Conservation (phyloP, 1,140 invertebrate species). For the Eumaeus atala region DNA sequence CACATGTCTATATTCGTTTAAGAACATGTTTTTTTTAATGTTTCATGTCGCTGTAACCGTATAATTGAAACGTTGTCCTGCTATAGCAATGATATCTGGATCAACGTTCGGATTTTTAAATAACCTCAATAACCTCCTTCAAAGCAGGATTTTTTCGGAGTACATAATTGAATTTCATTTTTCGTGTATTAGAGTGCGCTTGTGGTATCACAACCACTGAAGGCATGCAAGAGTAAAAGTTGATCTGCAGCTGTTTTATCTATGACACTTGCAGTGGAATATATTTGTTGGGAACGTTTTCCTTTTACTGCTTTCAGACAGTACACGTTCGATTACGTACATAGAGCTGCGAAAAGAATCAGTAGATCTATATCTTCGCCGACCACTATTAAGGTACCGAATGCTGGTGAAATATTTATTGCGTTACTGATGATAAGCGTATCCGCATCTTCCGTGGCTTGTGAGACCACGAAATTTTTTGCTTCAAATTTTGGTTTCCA, state of each 20-base stretch:
- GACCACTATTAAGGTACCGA: not conserved
- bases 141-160: constrained; percentile 4
- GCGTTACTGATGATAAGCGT: no score
- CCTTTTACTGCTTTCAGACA: not conserved
- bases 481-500: no score
- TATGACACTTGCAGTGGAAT: constrained; percentile 5
- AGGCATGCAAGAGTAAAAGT: constrained; percentile 5
- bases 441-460: no score
- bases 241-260: constrained; percentile 7
- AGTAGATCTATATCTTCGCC: not conserved
- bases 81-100: constrained; percentile 5
- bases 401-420: no score
- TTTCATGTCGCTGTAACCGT: not conserved
- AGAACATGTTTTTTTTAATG: no score
- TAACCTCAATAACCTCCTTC: constrained; percentile 5
- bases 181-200: constrained; percentile 5
- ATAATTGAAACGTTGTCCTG: constrained; percentile 9
- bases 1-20: no score
- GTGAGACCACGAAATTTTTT: no score
- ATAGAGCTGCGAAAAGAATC: not conserved
- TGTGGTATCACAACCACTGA: constrained; percentile 9
- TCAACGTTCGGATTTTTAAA: constrained; percentile 5
- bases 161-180: constrained; percentile 11
- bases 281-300: constrained; percentile 4
- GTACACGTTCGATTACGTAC: constrained; percentile 1